Evolutionary conservation across 2,113 vertebrate species (phyloP).

Genomic region (Ibidorhyncha struthersii): DNA sequence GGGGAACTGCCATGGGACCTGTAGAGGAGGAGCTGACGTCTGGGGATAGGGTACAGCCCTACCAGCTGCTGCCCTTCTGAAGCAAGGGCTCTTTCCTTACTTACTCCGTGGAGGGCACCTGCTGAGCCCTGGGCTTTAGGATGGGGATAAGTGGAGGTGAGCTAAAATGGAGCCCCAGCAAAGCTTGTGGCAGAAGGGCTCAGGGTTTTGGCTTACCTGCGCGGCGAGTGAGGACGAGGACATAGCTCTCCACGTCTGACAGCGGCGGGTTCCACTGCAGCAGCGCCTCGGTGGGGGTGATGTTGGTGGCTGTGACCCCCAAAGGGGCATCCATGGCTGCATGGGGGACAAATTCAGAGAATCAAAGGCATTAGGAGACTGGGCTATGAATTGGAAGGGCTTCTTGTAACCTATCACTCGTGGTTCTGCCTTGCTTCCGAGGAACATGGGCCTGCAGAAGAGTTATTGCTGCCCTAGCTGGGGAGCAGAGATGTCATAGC

Average conservation of each 20-base stretch:
- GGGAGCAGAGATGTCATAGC: background rate
- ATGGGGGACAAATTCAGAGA: background rate
- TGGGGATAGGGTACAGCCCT: background rate
- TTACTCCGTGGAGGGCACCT: background rate
- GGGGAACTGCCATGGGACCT: background rate
- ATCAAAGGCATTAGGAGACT: background rate
- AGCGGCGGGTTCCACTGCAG: conserved; percentile 87
- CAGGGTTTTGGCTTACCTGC: conserved; percentile 70
- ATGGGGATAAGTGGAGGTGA: background rate
- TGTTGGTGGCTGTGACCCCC: conserved; percentile 84
- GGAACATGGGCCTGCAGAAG: background rate
- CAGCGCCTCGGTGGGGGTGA: conserved; percentile 89
- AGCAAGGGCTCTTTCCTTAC: background rate
- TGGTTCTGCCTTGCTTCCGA: background rate
- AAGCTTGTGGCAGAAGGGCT: background rate
- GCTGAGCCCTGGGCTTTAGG: background rate
- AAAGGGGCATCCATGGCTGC: conserved; percentile 92
- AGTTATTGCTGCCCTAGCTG: background rate
- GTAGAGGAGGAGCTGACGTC: accelerated
- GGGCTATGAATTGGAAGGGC: background rate
- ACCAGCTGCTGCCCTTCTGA: background rate
- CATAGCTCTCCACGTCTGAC: conserved; percentile 88
- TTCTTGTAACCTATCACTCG: accelerated
- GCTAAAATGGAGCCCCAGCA: background rate
- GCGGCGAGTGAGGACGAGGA: conserved; percentile 84